Conservation (phyloP, 2,113 vertebrate species). For the Prochilodus magdalenae region DNA sequence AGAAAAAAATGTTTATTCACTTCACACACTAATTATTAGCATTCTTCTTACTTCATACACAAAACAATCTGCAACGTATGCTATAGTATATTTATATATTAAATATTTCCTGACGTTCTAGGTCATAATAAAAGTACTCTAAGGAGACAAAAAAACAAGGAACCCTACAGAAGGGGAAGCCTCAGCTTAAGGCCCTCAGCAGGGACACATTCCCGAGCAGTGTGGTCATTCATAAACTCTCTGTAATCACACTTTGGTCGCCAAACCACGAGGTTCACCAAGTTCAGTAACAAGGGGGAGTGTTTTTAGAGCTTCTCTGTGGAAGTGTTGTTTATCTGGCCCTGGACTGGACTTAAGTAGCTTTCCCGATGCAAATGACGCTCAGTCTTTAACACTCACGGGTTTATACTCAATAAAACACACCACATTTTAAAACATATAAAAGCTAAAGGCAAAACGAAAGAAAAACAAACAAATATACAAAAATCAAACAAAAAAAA, state of each 20-base stretch:
- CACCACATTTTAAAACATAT: constrained; percentile 23
- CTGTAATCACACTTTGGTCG: not conserved
- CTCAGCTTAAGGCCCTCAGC: constrained; percentile 52
- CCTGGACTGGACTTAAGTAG: not conserved
- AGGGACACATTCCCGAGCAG: constrained; percentile 45
- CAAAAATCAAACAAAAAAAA: no score
- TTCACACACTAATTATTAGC: constrained; percentile 83
- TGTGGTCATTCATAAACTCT: not conserved
- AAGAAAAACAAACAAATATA: not conserved
- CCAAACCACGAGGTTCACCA: not conserved
- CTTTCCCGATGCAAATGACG: not conserved
- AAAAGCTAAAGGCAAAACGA: not conserved
- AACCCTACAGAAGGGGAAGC: constrained; percentile 14
- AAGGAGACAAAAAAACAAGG: constrained; percentile 65
- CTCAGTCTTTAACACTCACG: constrained; percentile 42
- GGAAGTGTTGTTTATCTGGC: constrained; percentile 1
- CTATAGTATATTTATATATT: constrained; percentile 77
- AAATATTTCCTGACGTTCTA: constrained; percentile 78
- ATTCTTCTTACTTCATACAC: constrained; percentile 80
- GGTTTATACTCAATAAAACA: constrained; percentile 37
- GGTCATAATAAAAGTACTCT: constrained; percentile 64
- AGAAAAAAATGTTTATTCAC: constrained; percentile 61
- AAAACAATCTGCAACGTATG: constrained; percentile 75
- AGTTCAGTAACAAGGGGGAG: not conserved
- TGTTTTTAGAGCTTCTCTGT: not conserved